Evolutionary conservation across 2,797 vertebrate genomes (phyloP).

Genomic region (Lates japonicus): DNA sequence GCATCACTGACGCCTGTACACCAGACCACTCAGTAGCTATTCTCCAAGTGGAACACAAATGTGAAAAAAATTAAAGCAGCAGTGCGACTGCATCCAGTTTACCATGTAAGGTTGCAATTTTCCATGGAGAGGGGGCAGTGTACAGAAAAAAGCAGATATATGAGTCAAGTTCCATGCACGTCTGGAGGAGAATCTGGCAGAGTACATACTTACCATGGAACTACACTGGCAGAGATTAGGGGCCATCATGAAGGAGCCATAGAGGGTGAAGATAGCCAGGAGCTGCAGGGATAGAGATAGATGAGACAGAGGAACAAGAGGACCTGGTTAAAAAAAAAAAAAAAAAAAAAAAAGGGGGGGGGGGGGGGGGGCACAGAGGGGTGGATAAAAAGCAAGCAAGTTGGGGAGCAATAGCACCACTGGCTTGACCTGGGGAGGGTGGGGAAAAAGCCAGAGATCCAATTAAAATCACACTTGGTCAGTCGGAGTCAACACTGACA

Average conservation of each 20-base stretch:
- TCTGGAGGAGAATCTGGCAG: constrained; percentile 45
- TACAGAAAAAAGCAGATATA: constrained; percentile 40
- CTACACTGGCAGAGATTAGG: constrained; percentile 79
- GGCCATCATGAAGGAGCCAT: constrained; percentile 75
- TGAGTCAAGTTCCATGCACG: constrained; percentile 55
- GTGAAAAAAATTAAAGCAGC: constrained; percentile 32
- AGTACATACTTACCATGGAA: constrained; percentile 75
- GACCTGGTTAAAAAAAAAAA: constrained; percentile 58
- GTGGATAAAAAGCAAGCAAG: constrained; percentile 82
- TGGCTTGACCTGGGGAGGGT: constrained; percentile 79
- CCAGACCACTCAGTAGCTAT: constrained; percentile 51
- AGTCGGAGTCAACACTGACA: constrained; percentile 65
- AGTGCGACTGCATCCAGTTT: constrained; percentile 55
- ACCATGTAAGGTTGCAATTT: constrained; percentile 46
- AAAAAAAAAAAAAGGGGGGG: background rate
- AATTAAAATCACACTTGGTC: constrained; percentile 85
- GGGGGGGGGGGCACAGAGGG: constrained; percentile 56
- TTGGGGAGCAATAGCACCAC: constrained; percentile 73
- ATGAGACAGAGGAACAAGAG: constrained; percentile 76
- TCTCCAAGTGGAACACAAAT: constrained; percentile 51
- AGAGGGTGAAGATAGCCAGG: constrained; percentile 79
- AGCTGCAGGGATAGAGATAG: constrained; percentile 78
- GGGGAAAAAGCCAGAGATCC: constrained; percentile 72
- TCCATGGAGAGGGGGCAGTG: constrained; percentile 33
- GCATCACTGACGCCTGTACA: constrained; percentile 52